phyloP scores from a whole-genome alignment of 1,140 invertebrate genomes.

The Dendroctonus valens region DNA sequence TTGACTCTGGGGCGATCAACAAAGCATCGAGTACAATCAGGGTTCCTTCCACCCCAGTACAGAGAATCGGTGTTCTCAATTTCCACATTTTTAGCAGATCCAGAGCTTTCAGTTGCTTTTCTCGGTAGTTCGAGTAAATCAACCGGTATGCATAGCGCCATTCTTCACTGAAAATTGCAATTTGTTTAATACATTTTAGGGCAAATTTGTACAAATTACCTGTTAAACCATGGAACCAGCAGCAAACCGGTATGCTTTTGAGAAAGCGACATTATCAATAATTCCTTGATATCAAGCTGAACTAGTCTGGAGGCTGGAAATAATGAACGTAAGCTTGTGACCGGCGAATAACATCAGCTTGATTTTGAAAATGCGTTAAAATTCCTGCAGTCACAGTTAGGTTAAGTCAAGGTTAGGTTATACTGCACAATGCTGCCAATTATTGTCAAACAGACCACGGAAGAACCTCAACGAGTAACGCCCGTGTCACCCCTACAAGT shows the following conservation, averaged over 20 bases:
- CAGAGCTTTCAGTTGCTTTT: conserved; percentile 53
- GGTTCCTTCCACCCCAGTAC: conserved; percentile 67
- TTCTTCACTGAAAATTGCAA: conserved; percentile 49
- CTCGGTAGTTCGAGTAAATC: conserved; percentile 54
- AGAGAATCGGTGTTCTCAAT: conserved; percentile 61
- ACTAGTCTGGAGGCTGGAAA: too few species aligned
- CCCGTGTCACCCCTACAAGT: too few species aligned
- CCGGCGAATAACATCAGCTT: too few species aligned
- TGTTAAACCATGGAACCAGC: conserved; percentile 46
- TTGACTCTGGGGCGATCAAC: conserved; percentile 24
- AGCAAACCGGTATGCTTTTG: conserved; percentile 43
- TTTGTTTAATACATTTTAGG: conserved; percentile 8
- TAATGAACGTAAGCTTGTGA: too few species aligned
- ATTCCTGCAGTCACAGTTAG: too few species aligned
- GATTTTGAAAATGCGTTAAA: too few species aligned
- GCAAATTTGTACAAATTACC: conserved; percentile 34
- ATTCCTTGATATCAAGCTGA: neutral
- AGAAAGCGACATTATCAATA: conserved; percentile 41
- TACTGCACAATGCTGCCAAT: too few species aligned
- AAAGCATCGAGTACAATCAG: conserved; percentile 60
- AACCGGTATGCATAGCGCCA: conserved; percentile 59
- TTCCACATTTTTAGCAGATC: conserved; percentile 61
- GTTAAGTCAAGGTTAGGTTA: too few species aligned
- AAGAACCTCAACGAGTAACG: too few species aligned
- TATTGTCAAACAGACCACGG: too few species aligned